These are phyloP conservation scores for Nothura maculosa DNA, from an alignment of 2,797 vertebrate species.

Conservation along the genomic window DNA sequence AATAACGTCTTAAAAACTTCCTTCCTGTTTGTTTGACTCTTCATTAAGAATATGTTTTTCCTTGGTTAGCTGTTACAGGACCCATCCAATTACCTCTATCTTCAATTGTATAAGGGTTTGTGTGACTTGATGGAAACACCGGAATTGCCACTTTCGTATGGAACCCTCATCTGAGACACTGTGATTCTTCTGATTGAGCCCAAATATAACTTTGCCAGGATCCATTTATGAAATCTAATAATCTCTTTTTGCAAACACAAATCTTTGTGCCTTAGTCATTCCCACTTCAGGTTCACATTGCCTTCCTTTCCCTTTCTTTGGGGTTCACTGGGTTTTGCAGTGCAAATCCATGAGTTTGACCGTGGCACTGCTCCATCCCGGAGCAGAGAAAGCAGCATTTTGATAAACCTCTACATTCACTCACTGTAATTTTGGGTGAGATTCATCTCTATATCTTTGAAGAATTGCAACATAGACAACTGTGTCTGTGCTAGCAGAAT, in stretches of 20 bases:
- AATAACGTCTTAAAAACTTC: background rate
- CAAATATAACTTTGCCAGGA: background rate
- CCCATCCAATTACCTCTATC: background rate
- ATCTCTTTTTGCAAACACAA: background rate
- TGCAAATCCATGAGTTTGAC: background rate
- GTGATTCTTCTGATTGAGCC: background rate
- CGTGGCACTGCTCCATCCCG: background rate
- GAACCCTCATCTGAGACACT: background rate
- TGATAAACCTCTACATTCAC: background rate
- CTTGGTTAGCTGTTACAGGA: background rate
- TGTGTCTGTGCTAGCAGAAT: background rate
- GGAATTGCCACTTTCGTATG: background rate
- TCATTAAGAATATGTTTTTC: background rate
- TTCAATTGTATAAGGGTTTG: too few species aligned
- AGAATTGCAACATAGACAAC: background rate
- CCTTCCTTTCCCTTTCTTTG: background rate
- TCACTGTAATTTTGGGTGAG: background rate
- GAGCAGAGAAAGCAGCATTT: background rate
- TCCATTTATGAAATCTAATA: background rate
- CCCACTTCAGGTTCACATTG: background rate
- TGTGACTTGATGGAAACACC: too few species aligned
- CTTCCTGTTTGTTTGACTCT: background rate
- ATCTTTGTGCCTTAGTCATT: background rate
- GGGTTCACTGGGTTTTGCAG: accelerated
- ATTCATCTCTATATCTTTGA: background rate